Conservation (phyloP, 1,140 invertebrate species). For the Sitodiplosis mosellana region DNA sequence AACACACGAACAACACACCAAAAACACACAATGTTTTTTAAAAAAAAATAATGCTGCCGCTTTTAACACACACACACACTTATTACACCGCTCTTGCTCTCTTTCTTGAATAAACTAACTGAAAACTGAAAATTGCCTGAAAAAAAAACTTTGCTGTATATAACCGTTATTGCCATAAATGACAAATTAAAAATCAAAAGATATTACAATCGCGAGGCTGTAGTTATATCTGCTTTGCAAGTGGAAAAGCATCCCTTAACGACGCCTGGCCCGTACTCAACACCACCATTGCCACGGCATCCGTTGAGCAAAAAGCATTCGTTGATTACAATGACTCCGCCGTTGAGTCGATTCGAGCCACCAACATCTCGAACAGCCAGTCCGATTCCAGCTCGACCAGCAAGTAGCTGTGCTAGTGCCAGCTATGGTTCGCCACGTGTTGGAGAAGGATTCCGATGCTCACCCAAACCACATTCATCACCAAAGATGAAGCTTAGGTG, state of each 20-base stretch:
- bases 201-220: constrained; percentile 80
- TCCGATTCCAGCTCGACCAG: constrained; percentile 31
- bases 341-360: constrained; percentile 23
- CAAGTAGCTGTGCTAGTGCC: constrained; percentile 25
- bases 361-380: constrained; percentile 29
- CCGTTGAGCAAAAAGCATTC: constrained; percentile 21
- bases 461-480: constrained; percentile 50
- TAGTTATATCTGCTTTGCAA: constrained; percentile 81
- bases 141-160: constrained; percentile 1
- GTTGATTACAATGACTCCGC: constrained; percentile 17
- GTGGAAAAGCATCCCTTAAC: constrained; percentile 81
- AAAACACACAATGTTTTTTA: no score
- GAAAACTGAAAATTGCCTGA: constrained; percentile 5
- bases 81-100: no score
- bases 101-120: no score
- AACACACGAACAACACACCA: no score
- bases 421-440: constrained; percentile 32
- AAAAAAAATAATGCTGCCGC: no score
- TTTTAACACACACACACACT: no score
- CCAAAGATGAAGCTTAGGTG: constrained; percentile 85
- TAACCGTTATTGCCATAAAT: constrained; percentile 1
- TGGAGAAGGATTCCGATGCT: constrained; percentile 27
- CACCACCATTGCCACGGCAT: constrained; percentile 37
- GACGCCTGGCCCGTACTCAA: constrained; percentile 58
- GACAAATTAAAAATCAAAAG: constrained; percentile 31